phyloP scores from a whole-genome alignment of 2,888 invertebrate species.

The Spodoptera picta region DNA sequence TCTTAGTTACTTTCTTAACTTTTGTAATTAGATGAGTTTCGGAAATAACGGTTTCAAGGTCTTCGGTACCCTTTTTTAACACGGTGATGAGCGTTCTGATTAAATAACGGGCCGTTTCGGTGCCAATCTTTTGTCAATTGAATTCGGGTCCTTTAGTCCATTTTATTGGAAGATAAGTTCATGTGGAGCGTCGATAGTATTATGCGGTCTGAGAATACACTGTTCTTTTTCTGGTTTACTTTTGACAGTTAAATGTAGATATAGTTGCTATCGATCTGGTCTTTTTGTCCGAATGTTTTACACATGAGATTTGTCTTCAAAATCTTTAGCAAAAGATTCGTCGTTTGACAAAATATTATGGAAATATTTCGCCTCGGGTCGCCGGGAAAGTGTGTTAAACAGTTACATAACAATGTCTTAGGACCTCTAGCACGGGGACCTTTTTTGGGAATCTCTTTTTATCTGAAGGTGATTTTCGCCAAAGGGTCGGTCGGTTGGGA shows the following conservation, averaged over 20 bases:
- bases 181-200: too few species aligned
- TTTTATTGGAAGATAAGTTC: too few species aligned
- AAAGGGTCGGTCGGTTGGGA: conserved; percentile 44
- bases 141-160: too few species aligned
- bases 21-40: conserved; percentile 42
- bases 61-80: conserved; percentile 6
- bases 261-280: too few species aligned
- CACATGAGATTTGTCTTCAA: conserved; percentile 41
- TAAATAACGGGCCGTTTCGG: conserved; percentile 1
- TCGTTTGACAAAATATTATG: conserved; percentile 57
- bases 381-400: conserved; percentile 54
- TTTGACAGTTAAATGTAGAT: too few species aligned
- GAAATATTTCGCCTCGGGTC: conserved; percentile 52
- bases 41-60: conserved; percentile 15
- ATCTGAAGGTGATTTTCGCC: conserved; percentile 63
- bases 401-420: conserved; percentile 58
- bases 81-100: conserved; percentile 5
- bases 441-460: conserved; percentile 56
- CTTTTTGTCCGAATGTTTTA: conserved; percentile 16
- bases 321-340: conserved; percentile 46
- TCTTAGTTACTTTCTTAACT: conserved; percentile 43
- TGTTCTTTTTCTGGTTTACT: too few species aligned
- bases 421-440: conserved; percentile 48
- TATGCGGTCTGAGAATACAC: too few species aligned
- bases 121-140: neutral